These are phyloP conservation scores for Epinotia ramella DNA, from an alignment of 2,888 invertebrate genomes.

Conservation along the genomic window DNA sequence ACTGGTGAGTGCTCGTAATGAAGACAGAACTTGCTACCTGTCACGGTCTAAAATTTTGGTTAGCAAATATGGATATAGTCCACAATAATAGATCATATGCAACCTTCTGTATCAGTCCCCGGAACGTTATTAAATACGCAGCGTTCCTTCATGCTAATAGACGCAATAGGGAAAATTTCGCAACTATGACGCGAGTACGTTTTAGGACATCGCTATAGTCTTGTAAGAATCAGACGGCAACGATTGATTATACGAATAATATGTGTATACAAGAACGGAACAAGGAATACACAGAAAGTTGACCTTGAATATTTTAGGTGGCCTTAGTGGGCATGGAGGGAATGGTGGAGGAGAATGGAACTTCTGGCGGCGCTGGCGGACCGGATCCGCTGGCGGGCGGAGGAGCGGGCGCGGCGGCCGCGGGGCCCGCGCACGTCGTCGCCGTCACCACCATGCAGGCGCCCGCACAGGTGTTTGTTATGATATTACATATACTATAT, in stretches of 20 bases:
- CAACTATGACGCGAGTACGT: conserved; percentile 76
- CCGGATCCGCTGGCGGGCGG: conserved; percentile 68
- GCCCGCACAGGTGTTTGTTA: conserved; percentile 87
- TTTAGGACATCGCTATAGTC: conserved; percentile 63
- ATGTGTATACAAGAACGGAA: conserved; percentile 60
- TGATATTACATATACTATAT: conserved; percentile 47
- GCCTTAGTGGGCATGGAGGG: conserved; percentile 92
- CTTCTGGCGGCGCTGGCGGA: conserved; percentile 73
- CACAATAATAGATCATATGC: conserved; percentile 59
- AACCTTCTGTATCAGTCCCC: conserved; percentile 58
- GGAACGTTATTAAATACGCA: conserved; percentile 63
- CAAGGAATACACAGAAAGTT: conserved; percentile 78
- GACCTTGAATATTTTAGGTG: conserved; percentile 88
- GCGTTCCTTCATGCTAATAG: conserved; percentile 64
- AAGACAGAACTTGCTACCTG: conserved; percentile 84
- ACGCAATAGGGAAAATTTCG: conserved; percentile 80
- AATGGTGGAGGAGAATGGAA: conserved; percentile 96
- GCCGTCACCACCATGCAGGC: conserved; percentile 93
- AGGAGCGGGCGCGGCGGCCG: conserved; percentile 64
- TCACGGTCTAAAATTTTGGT: conserved; percentile 80
- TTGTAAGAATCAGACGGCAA: conserved; percentile 57
- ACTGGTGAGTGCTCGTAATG: conserved; percentile 91
- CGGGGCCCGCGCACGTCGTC: conserved; percentile 75
- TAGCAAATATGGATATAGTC: conserved; percentile 76
- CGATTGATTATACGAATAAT: conserved; percentile 58